Base-by-base conservation (phyloP, 2,797 vertebrate genomes). In the Sebastes matsubarae region DNA sequence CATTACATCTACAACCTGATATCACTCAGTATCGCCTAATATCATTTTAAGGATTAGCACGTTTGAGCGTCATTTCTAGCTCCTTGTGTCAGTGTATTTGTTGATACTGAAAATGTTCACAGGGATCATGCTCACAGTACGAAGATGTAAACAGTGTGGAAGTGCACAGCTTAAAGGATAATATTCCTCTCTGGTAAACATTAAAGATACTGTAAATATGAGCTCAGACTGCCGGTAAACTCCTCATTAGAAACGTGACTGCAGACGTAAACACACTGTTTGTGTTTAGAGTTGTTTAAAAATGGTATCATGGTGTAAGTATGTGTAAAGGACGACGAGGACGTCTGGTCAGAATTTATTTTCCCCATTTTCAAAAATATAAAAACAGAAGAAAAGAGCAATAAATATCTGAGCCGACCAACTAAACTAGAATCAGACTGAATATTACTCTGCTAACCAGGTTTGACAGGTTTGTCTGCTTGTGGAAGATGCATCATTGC, bases 241-340 rank as follows among this genome's bases (percentile, higher is more conserved):
- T 20, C 52, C 8, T 16, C 38, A 22, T 42, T n/a, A 27, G 30
- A 67, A 74, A 71, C 14, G 7, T 61, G 69, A 58, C 59, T 57
- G 50, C 59, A 81, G 61, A 46, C 6, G 6, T 67, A 78, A 82
- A 77, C 67, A 46, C 16, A 10, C 5, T 32, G 55, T 70, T 84
- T 68, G 24, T 77, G 77, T 89, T 79, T 68, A 36, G 27, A 82
- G 27, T 5, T 72, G 76, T 75, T 72, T 61, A 36, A 63, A 57
- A 66, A 75, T 32, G 12, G 10, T 25, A 68, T 83, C 67, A 38
- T 24, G n/a, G n/a, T 16, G 57, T 72, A 83, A 86, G 86, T 81
- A 77, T 86, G 79, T 75, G 72, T 29, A 6, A 16, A 18, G 3
- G 54, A 58, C 27, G 36, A 34, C 2, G 25, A 46, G 69, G 76